Evolutionary conservation across 2,797 vertebrate species (phyloP).

Genomic region (Epinephelus coioides): DNA sequence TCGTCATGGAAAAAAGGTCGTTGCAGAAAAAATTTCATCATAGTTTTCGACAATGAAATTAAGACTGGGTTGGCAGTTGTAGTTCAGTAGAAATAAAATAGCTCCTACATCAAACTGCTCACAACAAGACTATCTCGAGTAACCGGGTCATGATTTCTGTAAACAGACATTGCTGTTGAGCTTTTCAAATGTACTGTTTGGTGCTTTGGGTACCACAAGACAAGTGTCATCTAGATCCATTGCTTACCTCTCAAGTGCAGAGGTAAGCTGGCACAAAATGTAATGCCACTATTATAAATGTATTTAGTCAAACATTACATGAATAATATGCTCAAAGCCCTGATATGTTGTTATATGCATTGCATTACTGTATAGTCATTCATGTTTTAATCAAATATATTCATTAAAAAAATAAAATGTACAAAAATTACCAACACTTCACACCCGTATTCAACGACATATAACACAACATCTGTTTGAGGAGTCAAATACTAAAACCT

Average conservation of each 20-base stretch:
- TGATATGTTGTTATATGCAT: not conserved
- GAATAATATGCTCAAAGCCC: not conserved
- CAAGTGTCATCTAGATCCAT: too few species aligned
- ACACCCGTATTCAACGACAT: constrained; percentile 21
- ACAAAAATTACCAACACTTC: not conserved
- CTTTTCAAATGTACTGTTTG: too few species aligned
- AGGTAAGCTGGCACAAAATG: not conserved
- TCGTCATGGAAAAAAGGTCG: too few species aligned
- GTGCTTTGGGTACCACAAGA: too few species aligned
- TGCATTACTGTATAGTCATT: not conserved
- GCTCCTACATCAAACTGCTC: too few species aligned
- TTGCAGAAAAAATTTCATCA: too few species aligned
- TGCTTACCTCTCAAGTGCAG: not conserved
- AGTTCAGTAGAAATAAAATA: too few species aligned
- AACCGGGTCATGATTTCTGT: too few species aligned
- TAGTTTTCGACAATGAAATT: too few species aligned
- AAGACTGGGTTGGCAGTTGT: too few species aligned
- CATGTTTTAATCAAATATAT: constrained; percentile 4
- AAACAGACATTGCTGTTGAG: too few species aligned
- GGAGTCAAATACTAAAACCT: constrained; percentile 32
- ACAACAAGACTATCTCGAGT: too few species aligned
- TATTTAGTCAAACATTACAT: not conserved
- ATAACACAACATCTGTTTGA: constrained; percentile 46
- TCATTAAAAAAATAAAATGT: not conserved
- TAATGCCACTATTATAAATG: not conserved